Conservation (phyloP, 2,888 invertebrate species). For the Actias luna region DNA sequence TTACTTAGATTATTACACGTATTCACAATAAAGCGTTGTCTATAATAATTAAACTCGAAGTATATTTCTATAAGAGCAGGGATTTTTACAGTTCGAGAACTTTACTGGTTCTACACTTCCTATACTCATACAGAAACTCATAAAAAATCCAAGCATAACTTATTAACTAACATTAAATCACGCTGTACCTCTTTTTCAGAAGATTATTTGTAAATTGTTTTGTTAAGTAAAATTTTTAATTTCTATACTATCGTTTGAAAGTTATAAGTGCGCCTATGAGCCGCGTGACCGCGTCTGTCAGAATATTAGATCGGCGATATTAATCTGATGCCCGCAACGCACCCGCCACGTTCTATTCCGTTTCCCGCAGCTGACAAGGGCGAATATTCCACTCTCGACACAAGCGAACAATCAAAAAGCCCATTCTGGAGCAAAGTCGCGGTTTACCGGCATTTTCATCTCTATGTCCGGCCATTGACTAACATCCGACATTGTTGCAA, state of each 20-base stretch:
- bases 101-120: too few relatives aligned
- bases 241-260: neutral
- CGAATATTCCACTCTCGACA: conserved; percentile 23
- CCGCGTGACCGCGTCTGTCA: conserved; percentile 60
- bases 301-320: conserved; percentile 73
- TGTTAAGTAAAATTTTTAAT: too few relatives aligned
- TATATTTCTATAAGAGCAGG: neutral
- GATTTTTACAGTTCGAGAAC: neutral
- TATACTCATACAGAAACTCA: neutral
- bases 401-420: conserved; percentile 65
- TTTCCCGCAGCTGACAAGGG: conserved; percentile 19
- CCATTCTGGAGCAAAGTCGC: conserved; percentile 59
- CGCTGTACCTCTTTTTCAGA: neutral
- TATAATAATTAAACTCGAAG: neutral
- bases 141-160: too few relatives aligned
- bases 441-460: conserved; percentile 61
- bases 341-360: conserved; percentile 19
- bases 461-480: conserved; percentile 58
- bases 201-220: neutral
- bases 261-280: conserved; percentile 16
- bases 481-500: conserved; percentile 37
- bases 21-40: neutral
- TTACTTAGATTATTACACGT: neutral
- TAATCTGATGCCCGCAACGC: conserved; percentile 53
- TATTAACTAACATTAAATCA: neutral